Evolutionary conservation across 1,140 invertebrate species (phyloP).

Genomic region (Philopotamus ludificatus): DNA sequence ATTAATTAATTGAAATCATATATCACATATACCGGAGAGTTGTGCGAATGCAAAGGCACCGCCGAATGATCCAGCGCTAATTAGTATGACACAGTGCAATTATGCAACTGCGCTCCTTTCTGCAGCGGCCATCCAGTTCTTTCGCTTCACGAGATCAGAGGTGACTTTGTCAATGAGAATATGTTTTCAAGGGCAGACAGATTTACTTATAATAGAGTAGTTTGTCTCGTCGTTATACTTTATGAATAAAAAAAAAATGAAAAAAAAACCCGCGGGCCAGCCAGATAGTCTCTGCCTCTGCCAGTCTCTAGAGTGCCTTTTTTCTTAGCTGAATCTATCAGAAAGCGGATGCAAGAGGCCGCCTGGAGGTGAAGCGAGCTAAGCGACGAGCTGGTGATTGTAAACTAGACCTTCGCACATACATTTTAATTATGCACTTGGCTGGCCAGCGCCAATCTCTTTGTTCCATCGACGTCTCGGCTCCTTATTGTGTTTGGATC

Average conservation of each 20-base stretch:
- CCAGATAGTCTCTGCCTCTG: neutral
- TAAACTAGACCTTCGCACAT: conserved; percentile 23
- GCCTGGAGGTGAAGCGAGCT: conserved; percentile 1
- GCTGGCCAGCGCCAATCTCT: neutral
- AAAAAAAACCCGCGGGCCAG: conserved; percentile 23
- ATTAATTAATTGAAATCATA: no score
- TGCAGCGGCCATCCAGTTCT: neutral
- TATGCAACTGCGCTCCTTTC: neutral
- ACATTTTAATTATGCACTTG: conserved; percentile 10
- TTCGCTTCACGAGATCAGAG: conserved; percentile 7
- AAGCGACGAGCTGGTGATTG: neutral
- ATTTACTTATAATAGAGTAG: conserved; percentile 37
- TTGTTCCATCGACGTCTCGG: no score
- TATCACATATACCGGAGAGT: no score
- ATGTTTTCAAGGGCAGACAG: conserved; percentile 40
- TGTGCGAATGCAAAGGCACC: no score
- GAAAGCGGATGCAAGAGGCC: neutral
- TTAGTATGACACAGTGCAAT: no score
- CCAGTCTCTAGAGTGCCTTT: conserved; percentile 1
- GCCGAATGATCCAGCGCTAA: no score
- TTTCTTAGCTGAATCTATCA: conserved; percentile 1
- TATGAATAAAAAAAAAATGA: conserved; percentile 27
- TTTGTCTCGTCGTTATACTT: conserved; percentile 34
- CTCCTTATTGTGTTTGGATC: no score
- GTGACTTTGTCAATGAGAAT: conserved; percentile 33